Evolutionary conservation across 2,888 invertebrate species (phyloP), one percentile per base, ranked within the genome.

Genomic region (Octonoba sinensis): DNA sequence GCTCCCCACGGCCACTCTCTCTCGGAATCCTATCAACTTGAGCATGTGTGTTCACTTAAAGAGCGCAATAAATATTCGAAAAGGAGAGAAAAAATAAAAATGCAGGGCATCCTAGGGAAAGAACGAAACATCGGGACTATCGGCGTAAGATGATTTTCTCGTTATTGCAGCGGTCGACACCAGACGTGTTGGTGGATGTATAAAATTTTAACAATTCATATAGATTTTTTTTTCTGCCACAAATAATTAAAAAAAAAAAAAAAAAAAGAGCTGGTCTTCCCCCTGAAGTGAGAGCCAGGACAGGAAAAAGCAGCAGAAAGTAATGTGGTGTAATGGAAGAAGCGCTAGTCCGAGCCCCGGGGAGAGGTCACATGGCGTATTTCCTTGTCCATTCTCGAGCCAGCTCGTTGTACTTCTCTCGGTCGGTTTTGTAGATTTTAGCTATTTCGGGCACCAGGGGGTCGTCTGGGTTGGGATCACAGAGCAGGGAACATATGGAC

Each of bases 371-470:
- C 97, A 97, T 98, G 93, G 99, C 99, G 93, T 99, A 99, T 93
- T 99, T 98, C 93, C 96, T 94, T 91, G 98, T 98, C 99, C 99
- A 99, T 93, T 99, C 99, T 91, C 96, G 94, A 90, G 99, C 99
- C 93, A 97, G 92, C 92, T 97, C 96, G 93, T 97, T 96, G 93
- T 99, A 98, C 93, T 97, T 97, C 93, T 96, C 96, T 92, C 97
- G 94, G 92, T 99, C 99, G 88, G 97, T 97, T 94, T 99, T 99
- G 93, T 98, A 99, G 94, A 99, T 97, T 93, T 98, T 96, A 91
- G 99, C 99, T 91, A 99, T 99, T 93, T 99, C 99, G 90, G 99
- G 99, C 90, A 99, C 99, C 92, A 99, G 92, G 86, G 99, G 99
- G 91, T 99, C 99, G 90, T 99, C 99, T 89, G 99, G 99, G 92